phyloP scores from a whole-genome alignment of 2,113 vertebrate species.

The Microcebus murinus region DNA sequence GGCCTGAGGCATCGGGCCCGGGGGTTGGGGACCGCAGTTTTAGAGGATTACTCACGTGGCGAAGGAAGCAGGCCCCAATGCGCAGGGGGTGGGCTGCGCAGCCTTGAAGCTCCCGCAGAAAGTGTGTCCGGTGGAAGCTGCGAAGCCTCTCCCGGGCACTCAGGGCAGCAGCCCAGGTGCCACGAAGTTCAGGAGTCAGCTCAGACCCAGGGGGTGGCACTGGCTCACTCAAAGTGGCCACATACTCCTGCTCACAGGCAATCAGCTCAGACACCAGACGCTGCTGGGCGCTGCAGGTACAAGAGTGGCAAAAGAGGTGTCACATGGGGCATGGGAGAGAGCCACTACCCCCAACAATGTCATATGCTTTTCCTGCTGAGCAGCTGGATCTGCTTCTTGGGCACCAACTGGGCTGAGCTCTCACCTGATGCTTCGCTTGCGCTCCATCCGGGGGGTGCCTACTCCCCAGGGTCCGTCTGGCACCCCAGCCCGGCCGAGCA shows the following conservation, averaged over 20 bases:
- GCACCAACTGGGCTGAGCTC: background rate
- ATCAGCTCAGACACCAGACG: slow-evolving; percentile 90
- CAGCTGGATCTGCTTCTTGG: background rate
- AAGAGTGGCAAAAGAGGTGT: background rate
- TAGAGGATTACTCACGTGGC: slow-evolving; percentile 86
- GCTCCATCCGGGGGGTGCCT: slow-evolving; percentile 81
- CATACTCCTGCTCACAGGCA: slow-evolving; percentile 91
- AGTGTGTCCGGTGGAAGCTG: slow-evolving; percentile 89
- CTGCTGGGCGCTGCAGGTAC: slow-evolving; percentile 88
- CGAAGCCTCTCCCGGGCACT: slow-evolving; percentile 87
- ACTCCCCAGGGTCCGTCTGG: slow-evolving; percentile 84
- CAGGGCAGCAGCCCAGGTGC: slow-evolving; percentile 85
- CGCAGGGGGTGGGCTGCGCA: slow-evolving; percentile 89
- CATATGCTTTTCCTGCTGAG: background rate
- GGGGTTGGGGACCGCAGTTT: background rate
- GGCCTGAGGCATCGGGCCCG: too few relatives aligned
- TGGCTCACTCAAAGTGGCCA: slow-evolving; percentile 86
- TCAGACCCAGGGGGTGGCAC: slow-evolving; percentile 86
- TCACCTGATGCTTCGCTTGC: slow-evolving; percentile 82
- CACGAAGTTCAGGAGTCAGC: slow-evolving; percentile 85
- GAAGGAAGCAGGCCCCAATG: slow-evolving; percentile 93
- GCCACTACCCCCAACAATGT: too few relatives aligned
- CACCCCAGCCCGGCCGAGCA: slow-evolving; percentile 87
- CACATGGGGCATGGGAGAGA: background rate
- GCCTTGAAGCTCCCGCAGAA: slow-evolving; percentile 91